phyloP scores from a whole-genome alignment of 2,888 invertebrate species.

The Drosophila barbarae region DNA sequence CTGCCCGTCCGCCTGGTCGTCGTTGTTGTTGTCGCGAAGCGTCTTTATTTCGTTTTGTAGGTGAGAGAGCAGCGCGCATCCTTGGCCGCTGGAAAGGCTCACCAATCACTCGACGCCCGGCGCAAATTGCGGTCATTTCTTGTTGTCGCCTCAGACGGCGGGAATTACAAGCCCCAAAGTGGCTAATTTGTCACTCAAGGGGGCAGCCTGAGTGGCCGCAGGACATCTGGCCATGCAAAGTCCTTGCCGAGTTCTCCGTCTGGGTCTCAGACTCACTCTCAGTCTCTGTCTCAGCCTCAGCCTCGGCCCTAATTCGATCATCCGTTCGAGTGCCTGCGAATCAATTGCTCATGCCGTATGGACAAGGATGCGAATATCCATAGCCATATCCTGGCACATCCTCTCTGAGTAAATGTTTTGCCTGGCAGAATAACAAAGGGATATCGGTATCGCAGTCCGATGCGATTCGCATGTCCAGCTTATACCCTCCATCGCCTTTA shows the following conservation, averaged over 20 bases:
- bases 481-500: slow-evolving; percentile 55
- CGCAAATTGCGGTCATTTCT: slow-evolving; percentile 74
- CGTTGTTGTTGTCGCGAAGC: slow-evolving; percentile 43
- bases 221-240: slow-evolving; percentile 37
- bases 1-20: slow-evolving; percentile 1
- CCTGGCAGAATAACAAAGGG: slow-evolving; percentile 52
- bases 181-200: slow-evolving; percentile 67
- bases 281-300: neutral
- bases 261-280: neutral
- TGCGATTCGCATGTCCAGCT: slow-evolving; percentile 44
- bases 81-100: slow-evolving; percentile 40
- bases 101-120: slow-evolving; percentile 68
- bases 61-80: slow-evolving; percentile 52
- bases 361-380: slow-evolving; percentile 16
- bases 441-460: slow-evolving; percentile 35
- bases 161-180: slow-evolving; percentile 70
- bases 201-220: slow-evolving; percentile 21
- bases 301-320: slow-evolving; percentile 62
- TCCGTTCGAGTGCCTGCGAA: slow-evolving; percentile 50
- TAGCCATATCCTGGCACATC: slow-evolving; percentile 54
- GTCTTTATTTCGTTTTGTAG: slow-evolving; percentile 55
- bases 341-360: slow-evolving; percentile 65
- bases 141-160: slow-evolving; percentile 68
- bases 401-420: slow-evolving; percentile 55
- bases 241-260: slow-evolving; percentile 17